phyloP scores from a whole-genome alignment of 2,113 vertebrate genomes.

The Aegithalos caudatus region DNA sequence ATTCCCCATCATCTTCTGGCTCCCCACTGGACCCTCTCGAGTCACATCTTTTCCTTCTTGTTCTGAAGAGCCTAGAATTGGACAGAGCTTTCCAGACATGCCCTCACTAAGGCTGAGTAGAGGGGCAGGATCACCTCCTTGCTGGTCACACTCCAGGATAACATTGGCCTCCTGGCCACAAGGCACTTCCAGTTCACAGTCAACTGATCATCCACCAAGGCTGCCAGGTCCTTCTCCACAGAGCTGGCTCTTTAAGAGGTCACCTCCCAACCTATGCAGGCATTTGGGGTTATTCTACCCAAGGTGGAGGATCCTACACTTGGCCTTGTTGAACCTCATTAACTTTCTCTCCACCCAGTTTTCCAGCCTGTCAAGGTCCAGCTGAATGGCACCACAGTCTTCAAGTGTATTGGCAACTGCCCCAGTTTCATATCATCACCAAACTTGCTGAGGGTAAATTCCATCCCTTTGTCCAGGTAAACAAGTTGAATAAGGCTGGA shows the following conservation, averaged over 20 bases:
- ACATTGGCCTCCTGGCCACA: background rate
- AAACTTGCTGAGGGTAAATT: background rate
- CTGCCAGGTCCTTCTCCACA: background rate
- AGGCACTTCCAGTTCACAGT: background rate
- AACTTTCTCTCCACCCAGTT: background rate
- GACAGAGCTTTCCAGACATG: background rate
- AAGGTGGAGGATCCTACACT: background rate
- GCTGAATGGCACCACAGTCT: background rate
- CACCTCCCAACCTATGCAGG: background rate
- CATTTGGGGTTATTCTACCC: background rate
- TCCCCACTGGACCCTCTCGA: background rate
- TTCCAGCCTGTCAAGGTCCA: background rate
- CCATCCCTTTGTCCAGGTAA: background rate
- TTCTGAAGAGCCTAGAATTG: background rate
- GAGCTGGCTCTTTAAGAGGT: background rate
- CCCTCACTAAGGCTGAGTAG: too few relatives aligned
- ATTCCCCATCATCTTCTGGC: background rate
- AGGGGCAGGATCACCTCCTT: background rate
- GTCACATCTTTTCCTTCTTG: background rate
- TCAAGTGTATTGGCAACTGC: background rate
- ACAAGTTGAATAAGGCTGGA: background rate
- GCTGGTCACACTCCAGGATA: background rate
- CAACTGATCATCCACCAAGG: background rate
- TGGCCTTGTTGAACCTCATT: background rate
- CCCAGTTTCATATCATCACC: background rate